Base-by-base conservation (phyloP, 1,140 invertebrate species). In the Aphis gossypii region DNA sequence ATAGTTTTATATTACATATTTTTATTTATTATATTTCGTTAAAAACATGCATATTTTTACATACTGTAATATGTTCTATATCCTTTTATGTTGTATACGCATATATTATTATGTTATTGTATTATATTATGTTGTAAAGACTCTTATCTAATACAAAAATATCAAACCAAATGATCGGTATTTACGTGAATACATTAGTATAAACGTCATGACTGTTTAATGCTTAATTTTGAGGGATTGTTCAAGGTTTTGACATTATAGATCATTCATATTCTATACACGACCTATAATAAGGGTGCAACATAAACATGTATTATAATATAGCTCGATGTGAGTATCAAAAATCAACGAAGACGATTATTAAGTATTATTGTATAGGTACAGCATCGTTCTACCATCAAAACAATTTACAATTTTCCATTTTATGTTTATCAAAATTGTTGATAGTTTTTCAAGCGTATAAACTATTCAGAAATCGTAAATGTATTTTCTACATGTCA, bases 171-270 rank as follows among this genome's bases (percentile, higher is more conserved):
- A n/a, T n/a, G 5, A 76, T 76, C 60, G 60, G n/a, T n/a, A 76
- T 76, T 76, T 76, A 76, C n/a, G n/a, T 76, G 30, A 68, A 68
- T 76, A 76, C n/a, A 76, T 76, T 76, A 76, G 60, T 68, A 68
- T n/a, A 68, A 68, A 68, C 30, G n/a, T n/a, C n/a, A 76, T 35
- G 30, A 18, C 14, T 76, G 14, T 76, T 76, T 35, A 18, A n/a
- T 76, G 18, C n/a, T 76, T 76, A 35, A 76, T 76, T 76, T 68
- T 5, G 5, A 68, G 60, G 60, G 60, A 76, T n/a, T 76, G 4
- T 76, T n/a, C 60, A n/a, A 76, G 30, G 60, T n/a, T 18, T 35
- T 76, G 14, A 18, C 60, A 5, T n/a, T 14, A n/a, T n/a, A 76
- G 0, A 18, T n/a, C 14, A 76, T 76, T 76, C n/a, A 6, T 76